Evolutionary conservation across 2,113 vertebrate genomes (phyloP), one percentile per base, ranked within the genome.

Genomic region (Sula dactylatra): DNA sequence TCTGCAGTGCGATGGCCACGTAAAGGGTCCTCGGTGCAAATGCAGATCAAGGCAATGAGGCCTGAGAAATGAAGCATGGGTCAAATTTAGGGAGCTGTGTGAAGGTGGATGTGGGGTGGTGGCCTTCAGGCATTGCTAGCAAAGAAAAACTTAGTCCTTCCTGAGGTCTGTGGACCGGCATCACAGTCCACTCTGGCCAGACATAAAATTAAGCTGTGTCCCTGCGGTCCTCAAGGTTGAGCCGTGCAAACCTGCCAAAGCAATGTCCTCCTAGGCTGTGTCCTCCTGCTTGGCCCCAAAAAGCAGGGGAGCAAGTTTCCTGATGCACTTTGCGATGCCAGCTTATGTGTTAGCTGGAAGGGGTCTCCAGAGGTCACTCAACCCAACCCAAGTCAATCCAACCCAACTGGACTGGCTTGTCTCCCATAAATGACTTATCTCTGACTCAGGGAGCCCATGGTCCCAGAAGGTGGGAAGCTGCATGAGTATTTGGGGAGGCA

Each of bases 1-100:
- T 90, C 32, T 40, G 22, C 1, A 2, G 18, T 2, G 6, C 14
- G 4, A 54, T 15, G 15, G 22, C 16, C 20, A 14, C 0, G 2
- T 20, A 15, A 66, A 66, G 7, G 21, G 2, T 58, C 59, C 31
- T 42, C 0, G 0, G 26, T 49, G 36, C n/a, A 45, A 16, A 26
- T 17, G 26, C 11, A 25, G 29, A 29, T 50, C 1, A 1, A 82
- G n/a, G 66, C 27, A 19, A 2, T 9, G 54, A 70, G 58, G 34
- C 44, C 56, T 50, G 29, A 52, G 47, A 67, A 72, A 14, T 9
- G 36, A 31, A 56, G 8, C 1, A 16, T 16, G 65, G 25, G 47
- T 67, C 29, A 38, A 21, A 78, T 74, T 6, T 64, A 34, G 66
- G 70, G 36, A 32, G 47, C 13, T 66, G 19, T 0, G 0, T 27